Conservation (phyloP, 2,797 vertebrate species). For the Peromyscus attwateri region DNA sequence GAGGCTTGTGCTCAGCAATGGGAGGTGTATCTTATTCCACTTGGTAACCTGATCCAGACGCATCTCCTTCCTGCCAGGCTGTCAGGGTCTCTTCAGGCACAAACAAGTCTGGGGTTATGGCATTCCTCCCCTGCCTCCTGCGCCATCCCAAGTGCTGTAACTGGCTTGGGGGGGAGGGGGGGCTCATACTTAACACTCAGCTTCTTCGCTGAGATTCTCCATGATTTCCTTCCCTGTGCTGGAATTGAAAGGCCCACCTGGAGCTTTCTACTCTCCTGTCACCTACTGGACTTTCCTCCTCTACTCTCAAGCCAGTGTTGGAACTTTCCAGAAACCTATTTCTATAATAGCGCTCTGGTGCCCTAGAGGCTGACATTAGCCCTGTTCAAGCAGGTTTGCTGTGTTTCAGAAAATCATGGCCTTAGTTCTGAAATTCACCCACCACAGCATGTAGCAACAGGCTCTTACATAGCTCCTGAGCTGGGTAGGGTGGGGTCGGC, state of each 20-base stretch:
- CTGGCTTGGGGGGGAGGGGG: rapidly evolving
- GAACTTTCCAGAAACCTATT: neutral
- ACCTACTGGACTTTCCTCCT: neutral
- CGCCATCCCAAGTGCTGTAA: rapidly evolving
- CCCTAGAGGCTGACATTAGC: neutral
- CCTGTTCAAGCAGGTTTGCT: neutral
- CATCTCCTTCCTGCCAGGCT: rapidly evolving
- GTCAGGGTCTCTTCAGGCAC: too few relatives aligned
- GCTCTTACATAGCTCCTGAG: neutral
- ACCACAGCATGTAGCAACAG: rapidly evolving
- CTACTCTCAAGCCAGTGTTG: neutral
- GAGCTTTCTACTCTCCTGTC: neutral
- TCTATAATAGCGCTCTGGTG: neutral
- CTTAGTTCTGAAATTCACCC: neutral
- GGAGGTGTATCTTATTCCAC: rapidly evolving
- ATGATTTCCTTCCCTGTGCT: rapidly evolving
- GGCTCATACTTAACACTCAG: neutral
- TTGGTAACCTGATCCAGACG: too few relatives aligned
- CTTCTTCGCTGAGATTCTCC: neutral
- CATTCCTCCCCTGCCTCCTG: neutral
- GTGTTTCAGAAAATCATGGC: neutral
- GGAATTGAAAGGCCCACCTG: neutral
- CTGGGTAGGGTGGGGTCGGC: neutral
- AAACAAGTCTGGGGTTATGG: too few relatives aligned
- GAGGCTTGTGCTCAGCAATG: neutral